Conservation (phyloP, 2,888 invertebrate genomes). For the Heliconius charithonia region DNA sequence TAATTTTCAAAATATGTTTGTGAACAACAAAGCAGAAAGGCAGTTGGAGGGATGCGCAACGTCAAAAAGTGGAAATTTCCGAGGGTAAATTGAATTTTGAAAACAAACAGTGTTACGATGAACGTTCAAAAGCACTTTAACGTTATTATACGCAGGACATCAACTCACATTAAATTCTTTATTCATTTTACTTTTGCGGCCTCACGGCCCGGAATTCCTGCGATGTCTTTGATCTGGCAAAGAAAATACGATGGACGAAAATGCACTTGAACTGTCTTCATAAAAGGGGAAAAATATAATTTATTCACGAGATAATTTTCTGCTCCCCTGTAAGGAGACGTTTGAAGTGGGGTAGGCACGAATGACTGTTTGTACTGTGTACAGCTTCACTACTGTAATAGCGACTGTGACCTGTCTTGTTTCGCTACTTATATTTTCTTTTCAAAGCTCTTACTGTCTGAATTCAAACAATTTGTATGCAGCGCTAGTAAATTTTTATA, state of each 20-base stretch:
- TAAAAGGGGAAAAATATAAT: slow-evolving; percentile 82
- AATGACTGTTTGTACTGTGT: slow-evolving; percentile 72
- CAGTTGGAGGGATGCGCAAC: slow-evolving; percentile 38
- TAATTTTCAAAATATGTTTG: slow-evolving; percentile 32
- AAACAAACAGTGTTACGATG: slow-evolving; percentile 72
- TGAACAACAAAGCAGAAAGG: slow-evolving; percentile 37
- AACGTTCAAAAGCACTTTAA: slow-evolving; percentile 76
- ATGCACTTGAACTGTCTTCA: slow-evolving; percentile 82
- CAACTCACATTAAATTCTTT: slow-evolving; percentile 81
- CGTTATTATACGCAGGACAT: slow-evolving; percentile 76
- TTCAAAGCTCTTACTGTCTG: slow-evolving; percentile 38
- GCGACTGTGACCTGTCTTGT: slow-evolving; percentile 48
- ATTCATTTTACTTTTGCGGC: slow-evolving; percentile 79
- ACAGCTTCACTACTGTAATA: slow-evolving; percentile 45
- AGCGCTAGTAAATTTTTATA: slow-evolving; percentile 31
- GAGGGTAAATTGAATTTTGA: slow-evolving; percentile 68
- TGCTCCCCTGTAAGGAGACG: slow-evolving; percentile 76
- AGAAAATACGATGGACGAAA: slow-evolving; percentile 77
- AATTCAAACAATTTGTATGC: slow-evolving; percentile 39
- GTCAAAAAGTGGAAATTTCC: slow-evolving; percentile 58
- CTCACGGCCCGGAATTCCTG: slow-evolving; percentile 75
- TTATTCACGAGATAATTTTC: slow-evolving; percentile 84
- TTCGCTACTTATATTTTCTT: slow-evolving; percentile 43
- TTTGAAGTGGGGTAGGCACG: slow-evolving; percentile 69
- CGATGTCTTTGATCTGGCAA: slow-evolving; percentile 79